Evolutionary conservation across 2,797 vertebrate genomes (phyloP), one percentile per base, ranked within the genome.

Genomic region (Trematomus bernacchii): DNA sequence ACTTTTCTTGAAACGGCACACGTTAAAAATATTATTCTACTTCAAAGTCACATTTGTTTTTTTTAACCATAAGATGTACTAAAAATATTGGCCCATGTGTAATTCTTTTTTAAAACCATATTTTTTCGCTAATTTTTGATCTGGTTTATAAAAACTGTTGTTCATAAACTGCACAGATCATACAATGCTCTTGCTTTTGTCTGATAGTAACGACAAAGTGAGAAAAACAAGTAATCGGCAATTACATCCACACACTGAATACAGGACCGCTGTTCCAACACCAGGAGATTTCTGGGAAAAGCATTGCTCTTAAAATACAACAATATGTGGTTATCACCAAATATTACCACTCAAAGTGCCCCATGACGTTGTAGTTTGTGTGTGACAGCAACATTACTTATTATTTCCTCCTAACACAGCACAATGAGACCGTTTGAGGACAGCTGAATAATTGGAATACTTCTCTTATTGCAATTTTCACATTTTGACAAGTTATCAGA

Each of bases 1-100:
- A 43, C 60, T 60, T 1, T 3, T 67, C 71, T 58, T 76, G 58
- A 73, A 81, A 66, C 1, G 14, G 11, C 55, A 63, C 63, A 66
- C 27, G 27, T 27, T 27, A 27, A 5, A 27, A 27, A 27, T 27
- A 27, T 27, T 27, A 27, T 27, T 27, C 27, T 10, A 65, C 33
- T 37, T 9, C 8, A 37, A 37, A 37, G 7, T 37, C 6, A 37
- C 33, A 33, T 33, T 6, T 33, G 1, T 8, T 6, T 33, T 33
- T 33, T 8, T 33, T 33, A 33, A 33, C 33, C 33, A 33, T 33
- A 33, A 33, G 5, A 33, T 33, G 33, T 7, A 37, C 33, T 37
- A 37, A 37, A 37, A 33, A 9, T 23, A 27, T 21, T n/a, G 21
- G 23, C 40, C 3, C 23, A 19, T 30, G 40, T 21, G 6, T 15